Percentiles rank a stretch among this genome's conserved stretches.
These are phyloP conservation scores for Congeria kusceri DNA, from an alignment of 2,888 invertebrate species.

Conservation along the genomic window DNA sequence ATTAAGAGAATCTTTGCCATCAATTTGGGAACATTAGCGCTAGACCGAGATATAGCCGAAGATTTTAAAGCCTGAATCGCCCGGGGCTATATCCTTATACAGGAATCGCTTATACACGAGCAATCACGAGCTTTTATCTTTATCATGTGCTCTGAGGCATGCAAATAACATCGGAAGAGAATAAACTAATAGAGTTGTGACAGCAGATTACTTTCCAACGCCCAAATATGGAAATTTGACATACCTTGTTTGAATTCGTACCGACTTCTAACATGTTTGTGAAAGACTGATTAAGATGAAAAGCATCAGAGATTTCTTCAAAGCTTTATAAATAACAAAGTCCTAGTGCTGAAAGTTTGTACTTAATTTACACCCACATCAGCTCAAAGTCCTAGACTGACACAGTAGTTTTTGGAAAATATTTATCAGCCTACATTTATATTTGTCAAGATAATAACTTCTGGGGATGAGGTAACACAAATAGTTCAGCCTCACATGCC, in stretches of 20 bases:
- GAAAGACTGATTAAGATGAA: slow-evolving; percentile 7
- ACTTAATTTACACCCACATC: no score
- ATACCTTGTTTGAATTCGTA: slow-evolving; percentile 24
- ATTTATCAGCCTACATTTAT: no score
- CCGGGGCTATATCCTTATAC: slow-evolving; percentile 27
- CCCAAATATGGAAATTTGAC: slow-evolving; percentile 39
- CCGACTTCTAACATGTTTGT: not conserved
- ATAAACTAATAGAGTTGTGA: slow-evolving; percentile 27
- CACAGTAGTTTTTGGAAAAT: no score
- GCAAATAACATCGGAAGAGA: slow-evolving; percentile 38
- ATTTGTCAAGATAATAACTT: no score
- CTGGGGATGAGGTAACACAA: no score
- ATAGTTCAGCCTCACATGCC: no score
- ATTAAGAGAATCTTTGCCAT: slow-evolving; percentile 35
- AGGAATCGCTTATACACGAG: slow-evolving; percentile 39
- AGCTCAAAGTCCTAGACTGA: no score
- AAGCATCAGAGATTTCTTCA: not conserved
- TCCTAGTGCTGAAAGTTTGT: no score
- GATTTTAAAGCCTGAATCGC: slow-evolving; percentile 35
- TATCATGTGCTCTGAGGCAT: slow-evolving; percentile 40
- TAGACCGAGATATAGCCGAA: slow-evolving; percentile 31
- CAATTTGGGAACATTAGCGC: slow-evolving; percentile 43
- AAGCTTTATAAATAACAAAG: no score
- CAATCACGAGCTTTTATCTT: slow-evolving; percentile 41
- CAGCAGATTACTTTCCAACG: slow-evolving; percentile 19